Conservation (phyloP, 2,113 vertebrate species). For the Colinus virginianus region DNA sequence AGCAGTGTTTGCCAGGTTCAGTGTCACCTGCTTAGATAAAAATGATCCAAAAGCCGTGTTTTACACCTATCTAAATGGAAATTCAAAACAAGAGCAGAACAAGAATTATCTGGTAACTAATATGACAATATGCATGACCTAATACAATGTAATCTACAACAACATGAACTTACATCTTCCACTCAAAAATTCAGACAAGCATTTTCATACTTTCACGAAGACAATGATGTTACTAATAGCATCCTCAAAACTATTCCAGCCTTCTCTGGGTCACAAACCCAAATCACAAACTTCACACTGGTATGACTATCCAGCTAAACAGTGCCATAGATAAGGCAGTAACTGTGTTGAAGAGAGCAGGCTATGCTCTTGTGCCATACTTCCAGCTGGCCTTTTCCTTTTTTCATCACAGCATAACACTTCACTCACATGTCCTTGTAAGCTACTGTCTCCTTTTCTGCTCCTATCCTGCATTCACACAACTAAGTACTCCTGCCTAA, state of each 20-base stretch:
- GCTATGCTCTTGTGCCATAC: not conserved
- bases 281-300: not conserved
- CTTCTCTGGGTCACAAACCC: not conserved
- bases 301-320: not conserved
- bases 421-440: not conserved
- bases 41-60: not conserved
- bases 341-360: fast-evolving
- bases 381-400: not conserved
- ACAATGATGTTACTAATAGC: not conserved
- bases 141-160: not conserved
- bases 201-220: not conserved
- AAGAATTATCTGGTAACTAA: not conserved
- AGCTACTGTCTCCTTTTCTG: not conserved
- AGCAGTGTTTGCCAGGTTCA: not conserved
- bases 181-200: not conserved
- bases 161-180: not conserved
- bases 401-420: not conserved
- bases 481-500: not conserved
- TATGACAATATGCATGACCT: fast-evolving
- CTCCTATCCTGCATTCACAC: not conserved
- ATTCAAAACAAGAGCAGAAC: not conserved
- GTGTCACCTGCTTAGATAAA: not conserved
- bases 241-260: not conserved
- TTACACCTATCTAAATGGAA: not conserved
- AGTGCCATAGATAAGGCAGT: not conserved